Evolutionary conservation across 2,888 invertebrate genomes (phyloP).

Genomic region (Chirona hameri): DNA sequence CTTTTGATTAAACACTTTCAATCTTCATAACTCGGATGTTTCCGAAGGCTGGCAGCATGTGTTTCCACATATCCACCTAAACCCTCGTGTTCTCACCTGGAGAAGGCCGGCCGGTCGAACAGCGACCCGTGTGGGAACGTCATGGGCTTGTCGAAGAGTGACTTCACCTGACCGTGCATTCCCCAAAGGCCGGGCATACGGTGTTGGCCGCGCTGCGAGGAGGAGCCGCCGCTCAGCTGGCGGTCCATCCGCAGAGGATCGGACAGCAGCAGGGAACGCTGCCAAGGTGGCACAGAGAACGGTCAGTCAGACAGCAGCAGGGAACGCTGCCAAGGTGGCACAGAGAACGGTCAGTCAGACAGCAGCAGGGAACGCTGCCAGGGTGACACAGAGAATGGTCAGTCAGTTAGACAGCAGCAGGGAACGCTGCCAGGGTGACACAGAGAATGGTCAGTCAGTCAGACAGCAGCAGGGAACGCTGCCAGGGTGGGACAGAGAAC

Average conservation of each 20-base stretch:
- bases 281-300: not conserved
- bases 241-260: not conserved
- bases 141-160: constrained; percentile 10
- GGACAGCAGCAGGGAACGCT: not conserved
- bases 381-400: not conserved
- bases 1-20: too few species aligned
- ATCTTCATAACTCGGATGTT: too few species aligned
- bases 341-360: not conserved
- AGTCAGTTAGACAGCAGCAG: too few species aligned
- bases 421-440: too few species aligned
- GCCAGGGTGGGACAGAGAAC: too few species aligned
- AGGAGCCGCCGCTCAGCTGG: not conserved
- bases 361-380: not conserved
- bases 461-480: not conserved
- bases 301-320: not conserved
- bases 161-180: not conserved
- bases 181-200: not conserved
- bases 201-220: too few species aligned
- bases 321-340: not conserved
- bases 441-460: too few species aligned
- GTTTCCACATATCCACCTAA: not conserved
- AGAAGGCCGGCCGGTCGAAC: not conserved
- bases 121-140: constrained; percentile 4
- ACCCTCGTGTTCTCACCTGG: not conserved
- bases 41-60: too few species aligned